Percentiles rank a stretch among this genome's conserved stretches.
Evolutionary conservation across 2,113 vertebrate genomes (phyloP).

Genomic region (Chloroceryle aenea): DNA sequence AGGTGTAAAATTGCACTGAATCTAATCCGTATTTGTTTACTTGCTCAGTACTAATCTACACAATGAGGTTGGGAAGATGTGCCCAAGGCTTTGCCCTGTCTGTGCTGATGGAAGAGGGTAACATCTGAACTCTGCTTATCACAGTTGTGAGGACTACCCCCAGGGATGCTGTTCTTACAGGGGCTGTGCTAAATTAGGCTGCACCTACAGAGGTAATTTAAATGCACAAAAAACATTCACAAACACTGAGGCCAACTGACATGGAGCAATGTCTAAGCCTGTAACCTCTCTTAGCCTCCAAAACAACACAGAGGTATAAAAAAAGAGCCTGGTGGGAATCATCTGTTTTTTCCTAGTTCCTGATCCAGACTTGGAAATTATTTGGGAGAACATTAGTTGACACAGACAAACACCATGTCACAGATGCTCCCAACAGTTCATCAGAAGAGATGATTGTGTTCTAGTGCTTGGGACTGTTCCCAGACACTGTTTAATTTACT

Average conservation of each 20-base stretch:
- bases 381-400: neutral
- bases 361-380: neutral
- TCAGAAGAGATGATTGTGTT: neutral
- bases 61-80: neutral
- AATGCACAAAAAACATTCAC: neutral
- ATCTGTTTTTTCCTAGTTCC: neutral
- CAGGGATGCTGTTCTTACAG: neutral
- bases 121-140: neutral
- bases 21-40: neutral
- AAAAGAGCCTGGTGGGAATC: neutral
- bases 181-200: neutral
- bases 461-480: slow-evolving; percentile 1
- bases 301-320: neutral
- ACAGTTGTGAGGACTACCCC: neutral
- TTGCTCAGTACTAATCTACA: neutral
- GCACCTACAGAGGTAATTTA: neutral
- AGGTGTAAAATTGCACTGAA: neutral
- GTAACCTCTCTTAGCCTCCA: neutral
- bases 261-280: neutral
- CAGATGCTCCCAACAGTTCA: slow-evolving; percentile 10
- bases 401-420: neutral
- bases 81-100: neutral
- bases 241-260: neutral
- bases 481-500: slow-evolving; percentile 42
- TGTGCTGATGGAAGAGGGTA: neutral